Evolutionary conservation across 2,113 vertebrate genomes (phyloP).

Genomic region (Rhea pennata): DNA sequence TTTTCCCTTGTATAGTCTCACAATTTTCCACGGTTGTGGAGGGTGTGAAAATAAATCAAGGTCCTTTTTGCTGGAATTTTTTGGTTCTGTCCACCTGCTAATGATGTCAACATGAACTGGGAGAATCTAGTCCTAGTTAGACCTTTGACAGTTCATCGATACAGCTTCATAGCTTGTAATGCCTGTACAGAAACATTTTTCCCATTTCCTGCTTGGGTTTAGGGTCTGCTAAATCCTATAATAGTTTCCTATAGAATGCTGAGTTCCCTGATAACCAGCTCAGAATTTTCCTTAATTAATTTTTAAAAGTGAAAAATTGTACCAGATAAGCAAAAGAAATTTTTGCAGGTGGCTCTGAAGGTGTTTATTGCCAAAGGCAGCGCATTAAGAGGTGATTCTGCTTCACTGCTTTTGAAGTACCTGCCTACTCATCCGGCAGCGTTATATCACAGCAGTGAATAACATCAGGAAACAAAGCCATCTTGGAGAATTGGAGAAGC

Average conservation of each 20-base stretch:
- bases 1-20: neutral
- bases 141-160: neutral
- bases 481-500: neutral
- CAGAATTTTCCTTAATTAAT: neutral
- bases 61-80: neutral
- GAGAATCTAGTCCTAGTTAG: neutral
- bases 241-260: neutral
- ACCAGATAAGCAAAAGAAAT: neutral
- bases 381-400: neutral
- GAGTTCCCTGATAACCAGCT: neutral
- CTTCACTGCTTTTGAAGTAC: neutral
- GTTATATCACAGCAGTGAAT: neutral
- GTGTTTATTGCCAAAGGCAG: neutral
- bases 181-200: neutral
- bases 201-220: neutral
- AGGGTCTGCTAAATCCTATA: neutral
- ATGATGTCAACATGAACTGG: too few relatives aligned
- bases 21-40: neutral
- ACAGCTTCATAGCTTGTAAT: neutral
- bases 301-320: neutral
- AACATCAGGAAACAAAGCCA: neutral
- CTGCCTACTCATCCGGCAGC: neutral
- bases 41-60: neutral
- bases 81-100: neutral
- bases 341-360: neutral